A percentile compares a stretch with the other conserved stretches of the same genome.
Evolutionary conservation across 2,888 invertebrate species (phyloP).

Genomic region (Ophion ventricosus): DNA sequence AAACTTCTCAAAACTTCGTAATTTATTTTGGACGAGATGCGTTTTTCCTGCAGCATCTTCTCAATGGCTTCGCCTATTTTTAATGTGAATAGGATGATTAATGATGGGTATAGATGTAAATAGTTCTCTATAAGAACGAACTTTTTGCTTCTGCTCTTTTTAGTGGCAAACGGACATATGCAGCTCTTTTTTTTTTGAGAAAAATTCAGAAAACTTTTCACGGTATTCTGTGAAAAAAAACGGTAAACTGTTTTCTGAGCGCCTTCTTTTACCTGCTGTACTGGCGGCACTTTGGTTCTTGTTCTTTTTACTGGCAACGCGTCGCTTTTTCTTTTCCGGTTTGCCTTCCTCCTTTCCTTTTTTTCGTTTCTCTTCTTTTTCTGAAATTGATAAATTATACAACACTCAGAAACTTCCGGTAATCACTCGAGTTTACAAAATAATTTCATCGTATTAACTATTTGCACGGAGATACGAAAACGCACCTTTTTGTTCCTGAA

Average conservation of each 20-base stretch:
- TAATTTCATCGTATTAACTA: not conserved
- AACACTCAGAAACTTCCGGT: not conserved
- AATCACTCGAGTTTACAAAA: not conserved
- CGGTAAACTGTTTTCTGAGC: not conserved
- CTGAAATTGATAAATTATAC: conserved; percentile 82
- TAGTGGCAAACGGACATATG: too few species aligned
- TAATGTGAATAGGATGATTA: conserved; percentile 11
- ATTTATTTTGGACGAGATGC: conserved; percentile 98
- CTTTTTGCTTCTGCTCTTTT: too few species aligned
- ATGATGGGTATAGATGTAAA: not conserved
- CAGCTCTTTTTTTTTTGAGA: not conserved
- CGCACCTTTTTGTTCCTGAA: conserved; percentile 91
- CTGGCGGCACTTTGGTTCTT: conserved; percentile 87
- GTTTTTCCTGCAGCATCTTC: conserved; percentile 97
- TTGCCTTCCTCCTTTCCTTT: conserved; percentile 95
- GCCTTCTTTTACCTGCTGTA: conserved; percentile 81
- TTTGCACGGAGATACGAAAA: conserved; percentile 35
- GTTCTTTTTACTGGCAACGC: conserved; percentile 87
- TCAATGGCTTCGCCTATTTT: conserved; percentile 95
- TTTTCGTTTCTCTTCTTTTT: conserved; percentile 91
- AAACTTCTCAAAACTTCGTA: conserved; percentile 97
- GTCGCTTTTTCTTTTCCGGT: conserved; percentile 91
- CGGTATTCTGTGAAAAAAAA: not conserved
- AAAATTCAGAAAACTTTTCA: not conserved
- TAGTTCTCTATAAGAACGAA: too few species aligned